Evolutionary conservation across 2,888 invertebrate species (phyloP), one percentile per base, ranked within the genome.

Genomic region (Adelphocoris suturalis): DNA sequence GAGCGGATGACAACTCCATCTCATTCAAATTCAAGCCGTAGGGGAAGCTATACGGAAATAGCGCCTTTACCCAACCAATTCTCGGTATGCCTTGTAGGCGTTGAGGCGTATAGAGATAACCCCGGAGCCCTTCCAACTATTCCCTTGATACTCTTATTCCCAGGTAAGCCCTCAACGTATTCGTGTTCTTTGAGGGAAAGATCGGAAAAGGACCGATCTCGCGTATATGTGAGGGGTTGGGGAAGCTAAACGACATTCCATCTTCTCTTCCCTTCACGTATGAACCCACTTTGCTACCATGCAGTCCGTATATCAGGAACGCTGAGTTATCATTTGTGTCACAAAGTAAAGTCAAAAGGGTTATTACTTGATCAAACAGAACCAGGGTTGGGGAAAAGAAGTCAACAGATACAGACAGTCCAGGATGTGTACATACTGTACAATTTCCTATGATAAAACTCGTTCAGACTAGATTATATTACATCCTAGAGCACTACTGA

Each of bases 71-170:
- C 46, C 16, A 76, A 76, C 76, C 76, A 76, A 76, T 37, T 46
- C 76, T 76, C 0, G 48, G 19, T 37, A 5, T 80, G 46, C 46
- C 27, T 68, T 46, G 78, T 37, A 80, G 80, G 80, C 80, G 19
- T 80, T 48, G 47, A 46, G 48, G 80, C 80, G 80, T n/a, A 28
- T 19, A 46, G 48, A 47, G 80, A 80, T 80, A 80, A 80, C 46
- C 80, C 80, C n/a, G n/a, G 37, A n/a, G 46, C 23, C 80, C 19
- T 80, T 28, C 80, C 37, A 80, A 46, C 80, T 19, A 80, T 80
- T 80, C 48, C 80, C 80, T 37, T 19, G 80, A 80, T 46, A 80
- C 80, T 14, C 80, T 80, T 80, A 80, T 80, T 80, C 48, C 46
- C 23, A 80, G 48, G 80, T 68, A 68, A 68, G 68, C 68, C 23